Percentiles rank a stretch among this genome's conserved stretches.
Conservation (phyloP, 2,797 vertebrate species). For the Neosilurus mollespiculum region DNA sequence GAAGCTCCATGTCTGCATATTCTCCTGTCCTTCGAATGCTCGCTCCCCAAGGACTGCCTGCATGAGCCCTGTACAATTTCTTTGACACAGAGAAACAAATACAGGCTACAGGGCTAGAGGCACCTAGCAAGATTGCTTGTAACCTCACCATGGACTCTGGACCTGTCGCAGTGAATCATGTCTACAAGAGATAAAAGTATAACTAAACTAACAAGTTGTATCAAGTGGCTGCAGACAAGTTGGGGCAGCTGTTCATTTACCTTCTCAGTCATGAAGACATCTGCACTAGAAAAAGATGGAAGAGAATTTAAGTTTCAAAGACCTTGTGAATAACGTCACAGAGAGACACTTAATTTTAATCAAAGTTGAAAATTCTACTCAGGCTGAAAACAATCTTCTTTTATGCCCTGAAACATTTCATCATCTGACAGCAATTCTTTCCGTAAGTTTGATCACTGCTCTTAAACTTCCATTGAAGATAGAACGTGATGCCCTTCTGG, state of each 20-base stretch:
- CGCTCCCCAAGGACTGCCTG: neutral
- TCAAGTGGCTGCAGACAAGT: conserved; percentile 35
- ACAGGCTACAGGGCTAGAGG: conserved; percentile 16
- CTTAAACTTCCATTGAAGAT: conserved; percentile 14
- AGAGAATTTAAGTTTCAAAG: neutral
- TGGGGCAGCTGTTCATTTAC: conserved; percentile 10
- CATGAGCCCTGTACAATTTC: conserved; percentile 10
- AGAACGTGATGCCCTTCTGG: conserved; percentile 12
- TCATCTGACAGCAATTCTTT: conserved; percentile 13
- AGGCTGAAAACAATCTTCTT: conserved; percentile 5
- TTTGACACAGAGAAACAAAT: conserved; percentile 21
- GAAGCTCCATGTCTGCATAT: neutral
- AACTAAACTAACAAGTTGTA: conserved; percentile 31
- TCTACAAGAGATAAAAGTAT: conserved; percentile 31
- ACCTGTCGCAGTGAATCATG: conserved; percentile 16
- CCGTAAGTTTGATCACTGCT: neutral
- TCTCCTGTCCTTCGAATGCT: neutral
- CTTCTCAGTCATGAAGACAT: conserved; percentile 11
- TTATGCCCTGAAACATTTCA: conserved; percentile 10
- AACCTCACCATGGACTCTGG: conserved; percentile 2
- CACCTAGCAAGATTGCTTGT: conserved; percentile 37
- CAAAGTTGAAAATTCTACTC: conserved; percentile 29
- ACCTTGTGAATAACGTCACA: conserved; percentile 6
- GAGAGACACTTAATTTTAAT: conserved; percentile 20
- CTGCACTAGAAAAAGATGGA: neutral